Evolutionary conservation across 2,113 vertebrate genomes (phyloP).

Genomic region (Atractosteus spatula): DNA sequence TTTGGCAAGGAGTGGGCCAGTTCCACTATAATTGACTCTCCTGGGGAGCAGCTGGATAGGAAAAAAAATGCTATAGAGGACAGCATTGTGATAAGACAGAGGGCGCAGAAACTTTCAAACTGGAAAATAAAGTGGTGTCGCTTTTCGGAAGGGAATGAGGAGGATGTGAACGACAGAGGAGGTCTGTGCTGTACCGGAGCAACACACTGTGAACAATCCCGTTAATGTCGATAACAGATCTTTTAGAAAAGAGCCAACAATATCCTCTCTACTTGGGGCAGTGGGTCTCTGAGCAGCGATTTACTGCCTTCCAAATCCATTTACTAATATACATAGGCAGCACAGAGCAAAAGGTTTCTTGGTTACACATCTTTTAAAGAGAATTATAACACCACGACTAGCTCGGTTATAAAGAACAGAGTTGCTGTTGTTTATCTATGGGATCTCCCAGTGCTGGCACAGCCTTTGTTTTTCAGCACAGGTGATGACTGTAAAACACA

Average conservation of each 20-base stretch:
- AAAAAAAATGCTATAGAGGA: conserved; percentile 20
- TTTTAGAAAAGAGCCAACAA: conserved; percentile 34
- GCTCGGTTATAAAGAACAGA: too few relatives aligned
- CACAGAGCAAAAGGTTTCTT: too few relatives aligned
- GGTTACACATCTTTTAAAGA: too few relatives aligned
- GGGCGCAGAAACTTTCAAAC: conserved; percentile 20
- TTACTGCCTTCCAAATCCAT: neutral
- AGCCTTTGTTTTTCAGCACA: too few relatives aligned
- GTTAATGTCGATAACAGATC: conserved; percentile 43
- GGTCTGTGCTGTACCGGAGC: neutral
- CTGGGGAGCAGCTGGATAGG: conserved; percentile 28
- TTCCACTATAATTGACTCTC: conserved; percentile 53
- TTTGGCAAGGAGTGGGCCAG: conserved; percentile 33
- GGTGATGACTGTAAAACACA: too few relatives aligned
- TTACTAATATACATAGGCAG: neutral
- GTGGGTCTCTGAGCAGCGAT: neutral
- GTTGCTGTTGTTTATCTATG: too few relatives aligned
- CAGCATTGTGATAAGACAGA: conserved; percentile 33
- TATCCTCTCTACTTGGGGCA: too few relatives aligned
- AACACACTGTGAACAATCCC: conserved; percentile 44
- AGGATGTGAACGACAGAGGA: neutral
- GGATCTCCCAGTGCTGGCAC: too few relatives aligned
- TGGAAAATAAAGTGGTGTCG: neutral
- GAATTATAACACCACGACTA: too few relatives aligned
- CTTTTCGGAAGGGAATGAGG: neutral